These are phyloP conservation scores for Arbacia lixula DNA, from an alignment of 53 echinoderm and acorn worm genomes.

Conservation along the genomic window DNA sequence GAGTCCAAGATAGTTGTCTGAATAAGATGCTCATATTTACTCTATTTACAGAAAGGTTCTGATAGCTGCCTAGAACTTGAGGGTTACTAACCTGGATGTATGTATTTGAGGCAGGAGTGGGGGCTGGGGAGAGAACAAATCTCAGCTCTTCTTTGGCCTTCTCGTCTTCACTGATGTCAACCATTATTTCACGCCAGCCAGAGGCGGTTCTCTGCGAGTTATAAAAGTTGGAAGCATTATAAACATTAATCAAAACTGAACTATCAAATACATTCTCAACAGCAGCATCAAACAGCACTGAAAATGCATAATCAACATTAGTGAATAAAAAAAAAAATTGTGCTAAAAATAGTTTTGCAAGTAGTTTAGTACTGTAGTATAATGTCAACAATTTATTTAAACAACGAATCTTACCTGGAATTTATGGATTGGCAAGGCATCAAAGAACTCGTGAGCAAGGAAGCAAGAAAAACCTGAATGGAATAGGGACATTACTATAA, in stretches of 20 bases:
- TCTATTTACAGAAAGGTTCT: too few species aligned
- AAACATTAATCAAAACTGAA: not conserved
- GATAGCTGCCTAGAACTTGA: too few species aligned
- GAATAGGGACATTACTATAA: too few species aligned
- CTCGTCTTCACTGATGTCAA: slow-evolving; percentile 68
- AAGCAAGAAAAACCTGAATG: slow-evolving; percentile 79
- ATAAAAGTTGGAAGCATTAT: too few species aligned
- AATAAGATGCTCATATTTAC: too few species aligned
- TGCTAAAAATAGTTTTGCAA: not conserved
- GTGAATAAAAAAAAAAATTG: not conserved
- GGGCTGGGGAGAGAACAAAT: slow-evolving; percentile 84
- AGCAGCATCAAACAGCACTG: not conserved
- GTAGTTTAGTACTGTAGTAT: too few species aligned
- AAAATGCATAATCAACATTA: not conserved
- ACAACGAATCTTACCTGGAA: slow-evolving; percentile 92
- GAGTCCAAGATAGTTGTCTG: too few species aligned
- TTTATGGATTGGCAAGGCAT: slow-evolving; percentile 92
- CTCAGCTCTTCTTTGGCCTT: slow-evolving; percentile 63
- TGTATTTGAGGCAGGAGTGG: slow-evolving; percentile 80
- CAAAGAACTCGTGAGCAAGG: slow-evolving; percentile 97
- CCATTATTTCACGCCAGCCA: slow-evolving; percentile 91
- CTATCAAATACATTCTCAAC: not conserved
- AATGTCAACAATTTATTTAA: too few species aligned
- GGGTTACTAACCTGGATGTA: slow-evolving; percentile 75
- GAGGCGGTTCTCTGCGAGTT: slow-evolving; percentile 83